phyloP scores from a whole-genome alignment of 2,797 vertebrate genomes.

The Hydrocynus forskahlii region DNA sequence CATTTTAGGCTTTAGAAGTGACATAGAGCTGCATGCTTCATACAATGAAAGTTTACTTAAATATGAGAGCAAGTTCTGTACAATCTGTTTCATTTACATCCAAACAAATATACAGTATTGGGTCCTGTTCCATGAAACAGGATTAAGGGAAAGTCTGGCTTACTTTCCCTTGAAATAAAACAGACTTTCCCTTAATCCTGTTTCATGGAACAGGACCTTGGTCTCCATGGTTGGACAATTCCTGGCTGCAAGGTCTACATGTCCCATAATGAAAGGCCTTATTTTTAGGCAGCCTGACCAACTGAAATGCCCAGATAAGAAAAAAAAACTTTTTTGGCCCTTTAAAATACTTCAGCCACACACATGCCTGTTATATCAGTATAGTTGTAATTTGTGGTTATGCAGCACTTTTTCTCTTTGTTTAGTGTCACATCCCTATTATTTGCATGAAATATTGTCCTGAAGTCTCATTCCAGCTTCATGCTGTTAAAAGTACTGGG shows the following conservation, averaged over 20 bases:
- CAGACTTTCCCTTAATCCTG: too few species aligned
- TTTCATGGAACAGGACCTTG: too few species aligned
- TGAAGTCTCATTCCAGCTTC: not conserved
- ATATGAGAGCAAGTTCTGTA: not conserved
- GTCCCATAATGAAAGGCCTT: not conserved
- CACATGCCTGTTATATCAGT: not conserved
- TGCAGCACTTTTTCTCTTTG: not conserved
- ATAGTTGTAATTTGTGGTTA: not conserved
- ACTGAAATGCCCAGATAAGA: not conserved
- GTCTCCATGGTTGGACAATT: too few species aligned
- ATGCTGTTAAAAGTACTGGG: not conserved
- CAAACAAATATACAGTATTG: not conserved
- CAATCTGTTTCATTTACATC: not conserved
- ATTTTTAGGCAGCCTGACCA: not conserved
- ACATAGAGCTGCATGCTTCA: constrained; percentile 5
- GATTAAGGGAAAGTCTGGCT: too few species aligned
- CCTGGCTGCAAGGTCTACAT: not conserved
- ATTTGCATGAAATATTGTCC: constrained; percentile 41
- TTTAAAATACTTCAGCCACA: not conserved
- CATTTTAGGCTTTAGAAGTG: constrained; percentile 11
- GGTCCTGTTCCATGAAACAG: too few species aligned
- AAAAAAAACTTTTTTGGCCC: not conserved
- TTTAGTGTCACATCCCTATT: constrained; percentile 24
- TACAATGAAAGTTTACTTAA: constrained; percentile 23
- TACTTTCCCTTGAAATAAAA: too few species aligned